phyloP scores from a whole-genome alignment of 2,113 vertebrate genomes.

The Oxyura jamaicensis region DNA sequence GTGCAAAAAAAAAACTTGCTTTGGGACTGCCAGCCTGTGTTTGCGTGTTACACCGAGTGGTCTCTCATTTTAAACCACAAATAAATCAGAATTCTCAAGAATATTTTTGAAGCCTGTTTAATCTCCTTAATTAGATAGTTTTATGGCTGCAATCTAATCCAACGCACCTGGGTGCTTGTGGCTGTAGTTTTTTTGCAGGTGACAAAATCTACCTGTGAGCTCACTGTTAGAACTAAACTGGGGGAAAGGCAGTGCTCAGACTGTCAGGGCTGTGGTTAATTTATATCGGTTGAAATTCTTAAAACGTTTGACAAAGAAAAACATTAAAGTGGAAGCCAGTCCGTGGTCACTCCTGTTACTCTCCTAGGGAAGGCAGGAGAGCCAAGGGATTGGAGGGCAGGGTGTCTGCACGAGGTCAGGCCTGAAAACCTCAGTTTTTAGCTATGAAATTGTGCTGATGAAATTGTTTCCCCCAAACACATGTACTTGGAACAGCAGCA shows the following conservation, averaged over 20 bases:
- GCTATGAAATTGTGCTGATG: neutral
- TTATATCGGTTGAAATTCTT: neutral
- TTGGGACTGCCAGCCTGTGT: neutral
- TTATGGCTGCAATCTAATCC: neutral
- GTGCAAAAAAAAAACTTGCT: neutral
- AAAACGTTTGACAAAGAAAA: neutral
- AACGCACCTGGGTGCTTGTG: neutral
- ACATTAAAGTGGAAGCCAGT: neutral
- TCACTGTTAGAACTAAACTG: neutral
- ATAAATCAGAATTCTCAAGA: neutral
- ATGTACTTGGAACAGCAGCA: neutral
- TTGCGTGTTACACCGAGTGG: accelerated
- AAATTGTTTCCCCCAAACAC: neutral
- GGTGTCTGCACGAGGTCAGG: too few species aligned
- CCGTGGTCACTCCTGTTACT: neutral
- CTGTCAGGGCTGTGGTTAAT: neutral
- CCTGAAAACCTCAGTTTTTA: neutral
- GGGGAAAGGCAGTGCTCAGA: neutral
- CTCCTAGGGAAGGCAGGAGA: neutral
- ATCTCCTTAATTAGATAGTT: neutral
- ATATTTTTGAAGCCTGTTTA: neutral
- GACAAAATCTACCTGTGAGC: neutral
- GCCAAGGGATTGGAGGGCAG: neutral
- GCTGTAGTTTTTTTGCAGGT: neutral
- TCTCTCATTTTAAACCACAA: neutral